A percentile compares a stretch with the other conserved stretches of the same genome.
Evolutionary conservation across 2,888 invertebrate genomes (phyloP).

Genomic region (Fragum fragum): DNA sequence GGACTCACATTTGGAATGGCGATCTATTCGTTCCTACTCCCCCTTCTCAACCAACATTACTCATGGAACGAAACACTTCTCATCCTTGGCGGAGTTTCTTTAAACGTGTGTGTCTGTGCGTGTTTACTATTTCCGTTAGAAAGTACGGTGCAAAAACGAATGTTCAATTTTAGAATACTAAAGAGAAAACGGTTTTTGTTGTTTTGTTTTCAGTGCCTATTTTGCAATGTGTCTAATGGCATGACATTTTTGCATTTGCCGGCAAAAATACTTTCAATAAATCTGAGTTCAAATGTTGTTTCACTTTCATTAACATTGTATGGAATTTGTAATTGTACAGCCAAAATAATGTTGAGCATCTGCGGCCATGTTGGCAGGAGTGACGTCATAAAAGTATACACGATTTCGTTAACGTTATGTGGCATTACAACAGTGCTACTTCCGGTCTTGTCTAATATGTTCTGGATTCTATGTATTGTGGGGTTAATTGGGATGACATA

Average conservation of each 20-base stretch:
- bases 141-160: slow-evolving; percentile 11
- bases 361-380: slow-evolving; percentile 37
- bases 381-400: slow-evolving; percentile 43
- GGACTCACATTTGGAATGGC: slow-evolving; percentile 59
- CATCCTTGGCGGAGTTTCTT: slow-evolving; percentile 54
- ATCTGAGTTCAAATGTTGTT: slow-evolving; percentile 21
- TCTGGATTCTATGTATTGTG: slow-evolving; percentile 43
- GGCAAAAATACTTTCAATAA: slow-evolving; percentile 45
- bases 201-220: slow-evolving; percentile 45
- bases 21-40: slow-evolving; percentile 49
- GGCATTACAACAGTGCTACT: slow-evolving; percentile 36
- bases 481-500: slow-evolving; percentile 42
- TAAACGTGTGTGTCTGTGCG: slow-evolving; percentile 49
- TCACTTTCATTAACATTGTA: slow-evolving; percentile 50
- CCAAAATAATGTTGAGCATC: slow-evolving; percentile 51
- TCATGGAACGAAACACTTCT: slow-evolving; percentile 46
- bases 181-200: slow-evolving; percentile 40
- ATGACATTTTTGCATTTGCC: slow-evolving; percentile 55
- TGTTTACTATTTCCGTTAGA: slow-evolving; percentile 48
- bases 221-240: slow-evolving; percentile 50
- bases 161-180: slow-evolving; percentile 39
- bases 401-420: slow-evolving; percentile 36
- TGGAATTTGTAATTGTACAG: slow-evolving; percentile 45
- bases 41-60: slow-evolving; percentile 35
- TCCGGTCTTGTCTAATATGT: slow-evolving; percentile 26